Conservation (phyloP, 2,888 invertebrate species). For the Meiosimyza decipiens region DNA sequence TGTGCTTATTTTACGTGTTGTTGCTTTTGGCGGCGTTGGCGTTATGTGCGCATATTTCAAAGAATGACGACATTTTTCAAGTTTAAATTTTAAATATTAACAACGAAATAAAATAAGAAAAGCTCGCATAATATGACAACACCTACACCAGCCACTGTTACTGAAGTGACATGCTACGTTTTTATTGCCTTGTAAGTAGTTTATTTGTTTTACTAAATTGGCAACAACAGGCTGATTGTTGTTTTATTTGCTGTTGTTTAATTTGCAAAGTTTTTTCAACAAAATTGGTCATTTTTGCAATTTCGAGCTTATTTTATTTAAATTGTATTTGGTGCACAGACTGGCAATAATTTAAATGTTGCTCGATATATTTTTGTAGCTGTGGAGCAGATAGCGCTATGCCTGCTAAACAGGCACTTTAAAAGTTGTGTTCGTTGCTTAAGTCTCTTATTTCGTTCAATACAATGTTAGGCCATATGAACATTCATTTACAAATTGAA, state of each 20-base stretch:
- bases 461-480: not conserved
- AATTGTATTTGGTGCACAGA: not conserved
- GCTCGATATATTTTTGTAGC: too few relatives aligned
- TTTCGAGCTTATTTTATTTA: not conserved
- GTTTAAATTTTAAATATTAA: too few relatives aligned
- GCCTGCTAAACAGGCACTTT: too few relatives aligned
- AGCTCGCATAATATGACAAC: not conserved
- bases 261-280: not conserved
- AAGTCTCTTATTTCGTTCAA: not conserved
- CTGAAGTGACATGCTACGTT: not conserved
- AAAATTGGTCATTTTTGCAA: slow-evolving; percentile 8
- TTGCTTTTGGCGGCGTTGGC: too few relatives aligned
- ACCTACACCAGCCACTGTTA: slow-evolving; percentile 6
- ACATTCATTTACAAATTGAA: too few relatives aligned
- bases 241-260: not conserved
- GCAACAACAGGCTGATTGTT: not conserved
- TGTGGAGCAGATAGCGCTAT: too few relatives aligned
- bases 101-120: not conserved
- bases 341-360: not conserved
- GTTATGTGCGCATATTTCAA: too few relatives aligned
- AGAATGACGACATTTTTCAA: slow-evolving; percentile 29
- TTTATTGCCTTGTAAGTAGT: not conserved
- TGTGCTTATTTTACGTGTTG: too few relatives aligned
- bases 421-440: not conserved
- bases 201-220: slow-evolving; percentile 15